Evolutionary conservation across 2,797 vertebrate genomes (phyloP).

Genomic region (Danio albolineatus): DNA sequence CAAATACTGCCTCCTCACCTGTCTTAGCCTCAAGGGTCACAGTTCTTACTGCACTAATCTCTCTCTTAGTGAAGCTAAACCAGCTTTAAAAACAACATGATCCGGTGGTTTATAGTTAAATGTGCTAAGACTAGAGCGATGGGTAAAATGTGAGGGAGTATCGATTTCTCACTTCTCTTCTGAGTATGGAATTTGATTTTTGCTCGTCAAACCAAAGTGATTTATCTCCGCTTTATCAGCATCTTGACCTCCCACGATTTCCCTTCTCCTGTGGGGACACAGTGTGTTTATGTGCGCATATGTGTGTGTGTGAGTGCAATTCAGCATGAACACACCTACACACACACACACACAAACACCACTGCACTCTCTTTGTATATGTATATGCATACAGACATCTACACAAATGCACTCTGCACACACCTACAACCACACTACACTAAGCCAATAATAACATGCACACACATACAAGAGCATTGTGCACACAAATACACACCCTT

Average conservation of each 20-base stretch:
- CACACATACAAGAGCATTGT: neutral
- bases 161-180: slow-evolving; percentile 32
- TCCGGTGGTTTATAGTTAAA: neutral
- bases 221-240: slow-evolving; percentile 53
- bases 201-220: slow-evolving; percentile 32
- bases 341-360: slow-evolving; percentile 36
- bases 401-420: slow-evolving; percentile 19
- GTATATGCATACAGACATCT: neutral
- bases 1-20: slow-evolving; percentile 14
- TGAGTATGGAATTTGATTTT: slow-evolving; percentile 34
- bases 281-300: neutral
- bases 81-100: neutral
- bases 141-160: slow-evolving; percentile 18
- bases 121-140: neutral
- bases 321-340: slow-evolving; percentile 28
- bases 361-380: neutral
- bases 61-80: neutral
- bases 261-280: slow-evolving; percentile 44
- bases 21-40: neutral
- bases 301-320: neutral
- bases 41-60: neutral
- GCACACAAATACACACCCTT: neutral
- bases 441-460: neutral
- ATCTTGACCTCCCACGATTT: slow-evolving; percentile 61
- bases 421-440: neutral